Evolutionary conservation across 2,113 vertebrate genomes (phyloP).

Genomic region (Hemichromis elongatus): DNA sequence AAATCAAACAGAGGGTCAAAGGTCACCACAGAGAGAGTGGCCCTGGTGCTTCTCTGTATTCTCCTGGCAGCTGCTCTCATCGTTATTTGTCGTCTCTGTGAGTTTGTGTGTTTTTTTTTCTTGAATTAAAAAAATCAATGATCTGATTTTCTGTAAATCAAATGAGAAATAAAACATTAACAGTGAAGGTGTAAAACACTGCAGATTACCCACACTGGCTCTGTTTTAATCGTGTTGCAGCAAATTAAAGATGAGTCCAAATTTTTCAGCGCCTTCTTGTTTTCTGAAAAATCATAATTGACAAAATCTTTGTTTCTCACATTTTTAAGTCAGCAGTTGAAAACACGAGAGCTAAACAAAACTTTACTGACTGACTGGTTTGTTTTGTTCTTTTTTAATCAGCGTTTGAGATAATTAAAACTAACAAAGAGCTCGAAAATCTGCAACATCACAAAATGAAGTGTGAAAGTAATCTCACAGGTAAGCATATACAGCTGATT

Average conservation of each 20-base stretch:
- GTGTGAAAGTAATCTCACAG: background rate
- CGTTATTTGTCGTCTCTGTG: background rate
- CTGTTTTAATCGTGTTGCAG: background rate
- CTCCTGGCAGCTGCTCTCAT: background rate
- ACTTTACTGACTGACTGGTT: no score
- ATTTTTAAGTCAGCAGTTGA: background rate
- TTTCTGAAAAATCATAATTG: no score
- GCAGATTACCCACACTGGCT: background rate
- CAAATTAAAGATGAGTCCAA: background rate
- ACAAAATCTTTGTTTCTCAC: background rate
- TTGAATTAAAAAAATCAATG: background rate
- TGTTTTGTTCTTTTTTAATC: background rate
- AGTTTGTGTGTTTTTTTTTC: background rate
- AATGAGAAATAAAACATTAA: background rate
- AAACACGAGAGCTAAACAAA: background rate
- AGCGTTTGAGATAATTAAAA: background rate
- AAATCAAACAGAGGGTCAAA: background rate
- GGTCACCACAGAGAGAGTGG: background rate
- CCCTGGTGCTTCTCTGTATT: background rate
- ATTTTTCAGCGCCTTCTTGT: background rate
- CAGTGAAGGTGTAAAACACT: background rate
- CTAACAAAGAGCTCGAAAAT: fast-evolving
- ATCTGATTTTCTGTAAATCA: background rate
- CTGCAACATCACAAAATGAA: background rate
- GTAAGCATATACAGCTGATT: background rate